These are phyloP conservation scores for Microtus ochrogaster DNA, from an alignment of 2,113 vertebrate species.

Conservation along the genomic window DNA sequence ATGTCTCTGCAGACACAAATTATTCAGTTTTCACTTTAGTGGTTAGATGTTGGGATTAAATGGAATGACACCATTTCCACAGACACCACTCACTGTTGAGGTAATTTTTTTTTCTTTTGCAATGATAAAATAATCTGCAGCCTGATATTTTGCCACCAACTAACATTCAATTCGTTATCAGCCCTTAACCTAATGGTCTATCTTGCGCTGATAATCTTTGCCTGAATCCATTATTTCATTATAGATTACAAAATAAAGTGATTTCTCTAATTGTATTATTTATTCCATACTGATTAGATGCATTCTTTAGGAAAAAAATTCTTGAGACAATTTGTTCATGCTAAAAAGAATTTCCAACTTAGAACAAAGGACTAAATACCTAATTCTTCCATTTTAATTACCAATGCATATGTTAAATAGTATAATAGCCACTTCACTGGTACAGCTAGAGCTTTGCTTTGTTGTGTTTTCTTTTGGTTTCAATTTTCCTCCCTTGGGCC, in stretches of 20 bases:
- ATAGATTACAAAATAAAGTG: not conserved
- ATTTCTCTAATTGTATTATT: constrained; percentile 10
- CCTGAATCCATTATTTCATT: constrained; percentile 19
- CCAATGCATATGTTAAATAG: not conserved
- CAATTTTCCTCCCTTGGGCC: not conserved
- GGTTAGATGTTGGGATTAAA: not conserved
- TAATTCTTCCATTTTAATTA: constrained; percentile 29
- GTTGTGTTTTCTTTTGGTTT: not conserved
- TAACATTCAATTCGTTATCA: not conserved
- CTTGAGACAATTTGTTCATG: not conserved
- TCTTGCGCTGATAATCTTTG: not conserved
- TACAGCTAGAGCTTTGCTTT: constrained; percentile 4
- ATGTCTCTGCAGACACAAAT: not conserved
- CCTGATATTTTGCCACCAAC: not conserved
- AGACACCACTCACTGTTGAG: not conserved
- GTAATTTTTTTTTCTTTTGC: not conserved
- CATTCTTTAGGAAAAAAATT: not conserved
- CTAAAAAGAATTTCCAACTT: constrained; percentile 10
- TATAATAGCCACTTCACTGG: not conserved
- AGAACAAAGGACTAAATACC: constrained; percentile 1
- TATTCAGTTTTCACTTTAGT: not conserved
- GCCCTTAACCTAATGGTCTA: not conserved
- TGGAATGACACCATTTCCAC: not conserved
- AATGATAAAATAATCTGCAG: not conserved
- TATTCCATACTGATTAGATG: constrained; percentile 13